Evolutionary conservation across 2,797 vertebrate genomes (phyloP).

Genomic region (Cossypha dichroa): DNA sequence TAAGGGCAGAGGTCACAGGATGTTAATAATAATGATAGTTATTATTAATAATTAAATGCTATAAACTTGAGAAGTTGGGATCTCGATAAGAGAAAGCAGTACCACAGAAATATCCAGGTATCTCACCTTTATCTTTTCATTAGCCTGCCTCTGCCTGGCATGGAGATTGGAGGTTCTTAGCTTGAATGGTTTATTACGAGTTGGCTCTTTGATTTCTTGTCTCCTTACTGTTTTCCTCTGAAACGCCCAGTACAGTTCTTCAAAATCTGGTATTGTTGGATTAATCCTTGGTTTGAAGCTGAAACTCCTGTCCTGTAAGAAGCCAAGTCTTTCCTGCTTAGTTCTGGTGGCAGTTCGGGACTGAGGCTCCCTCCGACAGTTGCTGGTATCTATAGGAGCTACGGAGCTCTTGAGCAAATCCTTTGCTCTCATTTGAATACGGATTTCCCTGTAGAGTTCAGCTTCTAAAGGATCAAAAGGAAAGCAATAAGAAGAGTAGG

Average conservation of each 20-base stretch:
- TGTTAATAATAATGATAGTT: neutral
- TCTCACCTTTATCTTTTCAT: constrained; percentile 75
- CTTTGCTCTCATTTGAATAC: constrained; percentile 79
- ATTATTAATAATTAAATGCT: neutral
- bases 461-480: constrained; percentile 76
- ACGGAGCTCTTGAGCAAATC: constrained; percentile 74
- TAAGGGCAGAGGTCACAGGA: neutral
- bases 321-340: constrained; percentile 80
- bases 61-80: neutral
- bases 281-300: constrained; percentile 89
- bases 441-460: constrained; percentile 80
- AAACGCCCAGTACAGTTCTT: constrained; percentile 83
- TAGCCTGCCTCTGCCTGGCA: constrained; percentile 63
- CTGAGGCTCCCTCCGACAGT: constrained; percentile 40
- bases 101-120: neutral
- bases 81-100: neutral
- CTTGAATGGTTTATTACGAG: constrained; percentile 87
- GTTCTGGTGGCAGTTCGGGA: constrained; percentile 77
- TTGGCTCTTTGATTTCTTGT: constrained; percentile 77
- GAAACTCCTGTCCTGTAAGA: constrained; percentile 82
- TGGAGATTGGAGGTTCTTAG: constrained; percentile 84
- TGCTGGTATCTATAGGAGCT: constrained; percentile 64
- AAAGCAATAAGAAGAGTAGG: constrained; percentile 14
- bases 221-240: constrained; percentile 79
- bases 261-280: constrained; percentile 85